These are phyloP conservation scores for Lagopus muta DNA, from an alignment of 2,113 vertebrate genomes.

Conservation along the genomic window DNA sequence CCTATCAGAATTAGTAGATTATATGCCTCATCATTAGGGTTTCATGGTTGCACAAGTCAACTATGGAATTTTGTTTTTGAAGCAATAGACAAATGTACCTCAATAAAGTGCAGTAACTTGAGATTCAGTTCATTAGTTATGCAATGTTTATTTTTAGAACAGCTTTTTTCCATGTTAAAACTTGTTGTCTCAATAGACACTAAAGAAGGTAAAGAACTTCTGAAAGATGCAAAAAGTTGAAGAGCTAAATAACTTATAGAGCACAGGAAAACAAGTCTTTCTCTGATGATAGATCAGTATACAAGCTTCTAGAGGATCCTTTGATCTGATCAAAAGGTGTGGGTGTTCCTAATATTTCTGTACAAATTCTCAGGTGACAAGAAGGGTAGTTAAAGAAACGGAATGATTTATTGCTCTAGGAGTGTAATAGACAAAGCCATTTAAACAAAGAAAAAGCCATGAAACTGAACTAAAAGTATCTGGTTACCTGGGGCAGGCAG, in stretches of 20 bases:
- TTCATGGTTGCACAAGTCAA: neutral
- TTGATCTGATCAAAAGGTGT: slow-evolving; percentile 48
- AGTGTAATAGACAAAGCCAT: neutral
- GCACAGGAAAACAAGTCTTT: neutral
- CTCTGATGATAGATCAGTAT: slow-evolving; percentile 1
- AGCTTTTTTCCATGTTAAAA: neutral
- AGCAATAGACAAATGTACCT: neutral
- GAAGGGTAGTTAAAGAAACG: slow-evolving; percentile 22
- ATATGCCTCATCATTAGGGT: neutral
- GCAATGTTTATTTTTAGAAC: neutral
- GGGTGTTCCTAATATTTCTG: slow-evolving; percentile 23
- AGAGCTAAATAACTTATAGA: neutral
- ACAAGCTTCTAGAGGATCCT: slow-evolving; percentile 19
- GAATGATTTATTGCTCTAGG: slow-evolving; percentile 36
- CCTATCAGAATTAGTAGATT: neutral
- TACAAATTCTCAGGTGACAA: slow-evolving; percentile 46
- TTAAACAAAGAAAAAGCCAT: neutral
- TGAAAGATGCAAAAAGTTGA: neutral
- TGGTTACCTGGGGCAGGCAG: neutral
- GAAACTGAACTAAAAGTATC: slow-evolving; percentile 16
- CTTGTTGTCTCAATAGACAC: neutral
- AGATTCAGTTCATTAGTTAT: neutral
- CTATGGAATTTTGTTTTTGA: neutral
- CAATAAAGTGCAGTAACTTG: neutral
- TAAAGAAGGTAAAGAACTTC: neutral